Percentiles rank a stretch among this genome's conserved stretches.
Evolutionary conservation across 2,113 vertebrate genomes (phyloP).

Genomic region (Trinectes maculatus): DNA sequence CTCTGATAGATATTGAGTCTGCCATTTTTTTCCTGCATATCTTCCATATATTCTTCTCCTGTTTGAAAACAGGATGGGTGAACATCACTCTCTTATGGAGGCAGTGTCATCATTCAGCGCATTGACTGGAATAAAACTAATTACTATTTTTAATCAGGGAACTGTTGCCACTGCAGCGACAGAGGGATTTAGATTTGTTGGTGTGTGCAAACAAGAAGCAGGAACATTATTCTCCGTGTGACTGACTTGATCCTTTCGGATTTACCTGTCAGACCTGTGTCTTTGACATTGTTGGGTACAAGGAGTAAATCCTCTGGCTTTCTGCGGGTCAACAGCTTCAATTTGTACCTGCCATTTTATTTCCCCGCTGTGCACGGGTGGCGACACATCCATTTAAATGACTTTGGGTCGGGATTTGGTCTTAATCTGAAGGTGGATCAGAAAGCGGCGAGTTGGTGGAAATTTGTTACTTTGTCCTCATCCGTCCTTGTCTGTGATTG

Average conservation of each 20-base stretch:
- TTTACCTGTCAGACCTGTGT: not conserved
- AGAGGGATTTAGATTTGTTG: not conserved
- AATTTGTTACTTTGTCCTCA: not conserved
- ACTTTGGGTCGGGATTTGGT: conserved; percentile 18
- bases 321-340: conserved; percentile 13
- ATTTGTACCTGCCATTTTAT: conserved; percentile 14
- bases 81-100: too few species aligned
- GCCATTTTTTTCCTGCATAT: not conserved
- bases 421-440: conserved; percentile 33
- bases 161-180: not conserved
- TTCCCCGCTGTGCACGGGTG: not conserved
- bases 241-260: conserved; percentile 1
- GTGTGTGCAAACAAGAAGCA: not conserved
- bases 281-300: not conserved
- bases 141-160: not conserved
- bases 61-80: too few species aligned
- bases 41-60: not conserved
- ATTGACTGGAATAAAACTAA: not conserved
- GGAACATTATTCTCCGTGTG: not conserved
- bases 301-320: conserved; percentile 22
- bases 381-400: not conserved
- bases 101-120: not conserved
- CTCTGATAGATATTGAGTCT: not conserved
- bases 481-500: conserved; percentile 5
- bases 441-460: conserved; percentile 21